A percentile compares a stretch with the other conserved stretches of the same genome.
Conservation (phyloP, 2,797 vertebrate genomes). For the Melanotaenia nigrans region DNA sequence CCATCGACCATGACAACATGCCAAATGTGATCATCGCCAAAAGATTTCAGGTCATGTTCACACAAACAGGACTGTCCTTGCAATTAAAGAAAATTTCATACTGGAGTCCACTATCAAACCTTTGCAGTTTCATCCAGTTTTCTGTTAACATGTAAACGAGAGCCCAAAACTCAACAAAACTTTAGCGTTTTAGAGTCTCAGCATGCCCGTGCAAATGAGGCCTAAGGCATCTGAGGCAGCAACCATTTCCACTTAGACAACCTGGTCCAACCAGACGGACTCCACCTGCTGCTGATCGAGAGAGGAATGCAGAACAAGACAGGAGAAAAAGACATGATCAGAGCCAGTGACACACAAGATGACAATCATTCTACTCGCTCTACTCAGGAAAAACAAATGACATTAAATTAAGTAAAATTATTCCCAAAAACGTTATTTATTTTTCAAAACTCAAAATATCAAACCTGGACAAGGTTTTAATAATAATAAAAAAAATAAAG, state of each 20-base stretch:
- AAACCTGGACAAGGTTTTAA: background rate
- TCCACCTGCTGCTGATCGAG: slow-evolving; percentile 58
- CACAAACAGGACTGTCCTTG: background rate
- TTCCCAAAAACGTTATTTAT: background rate
- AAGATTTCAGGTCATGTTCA: too few species aligned
- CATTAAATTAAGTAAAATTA: background rate
- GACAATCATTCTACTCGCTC: background rate
- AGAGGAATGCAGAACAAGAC: slow-evolving; percentile 52
- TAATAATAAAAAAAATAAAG: too few species aligned
- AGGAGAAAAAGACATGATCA: slow-evolving; percentile 4
- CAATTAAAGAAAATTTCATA: background rate
- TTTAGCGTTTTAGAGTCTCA: too few species aligned
- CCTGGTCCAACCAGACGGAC: slow-evolving; percentile 57
- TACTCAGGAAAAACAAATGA: too few species aligned
- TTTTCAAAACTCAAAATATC: background rate
- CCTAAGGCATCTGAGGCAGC: too few species aligned
- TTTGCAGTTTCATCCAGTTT: too few species aligned
- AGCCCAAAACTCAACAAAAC: too few species aligned
- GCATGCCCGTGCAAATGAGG: too few species aligned
- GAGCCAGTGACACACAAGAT: background rate
- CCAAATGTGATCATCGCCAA: too few species aligned
- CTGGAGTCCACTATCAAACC: background rate
- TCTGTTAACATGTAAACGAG: too few species aligned
- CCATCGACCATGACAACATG: too few species aligned
- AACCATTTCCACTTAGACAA: slow-evolving; percentile 1